Percentiles rank a stretch among this genome's conserved stretches.
Evolutionary conservation across 2,888 invertebrate species (phyloP).

Genomic region (Thereva nobilitata): DNA sequence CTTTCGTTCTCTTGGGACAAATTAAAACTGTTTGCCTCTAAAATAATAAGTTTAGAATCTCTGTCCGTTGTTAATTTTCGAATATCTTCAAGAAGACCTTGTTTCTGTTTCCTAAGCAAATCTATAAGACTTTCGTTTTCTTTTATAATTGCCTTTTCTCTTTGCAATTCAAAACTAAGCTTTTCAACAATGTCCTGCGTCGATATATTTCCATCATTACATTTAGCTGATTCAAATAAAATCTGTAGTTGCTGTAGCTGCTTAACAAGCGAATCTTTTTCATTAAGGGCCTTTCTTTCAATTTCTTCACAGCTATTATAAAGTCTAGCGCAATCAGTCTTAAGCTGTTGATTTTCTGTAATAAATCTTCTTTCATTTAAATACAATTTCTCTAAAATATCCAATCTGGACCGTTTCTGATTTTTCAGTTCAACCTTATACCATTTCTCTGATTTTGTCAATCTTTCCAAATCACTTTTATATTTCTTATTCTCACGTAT

Average conservation of each 20-base stretch:
- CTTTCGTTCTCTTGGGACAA: conserved; percentile 53
- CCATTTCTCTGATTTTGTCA: conserved; percentile 55
- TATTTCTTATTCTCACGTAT: conserved; percentile 50
- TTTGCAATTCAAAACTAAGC: conserved; percentile 48
- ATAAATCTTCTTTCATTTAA: conserved; percentile 54
- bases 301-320: conserved; percentile 49
- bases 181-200: conserved; percentile 16
- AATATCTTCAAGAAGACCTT: conserved; percentile 50
- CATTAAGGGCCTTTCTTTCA: conserved; percentile 46
- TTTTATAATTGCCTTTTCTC: conserved; percentile 47
- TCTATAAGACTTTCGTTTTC: conserved; percentile 53
- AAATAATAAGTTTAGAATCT: conserved; percentile 48
- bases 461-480: conserved; percentile 53
- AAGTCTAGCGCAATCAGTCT: conserved; percentile 50
- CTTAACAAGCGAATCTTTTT: conserved; percentile 39
- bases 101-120: conserved; percentile 54
- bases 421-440: conserved; percentile 53
- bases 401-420: conserved; percentile 52
- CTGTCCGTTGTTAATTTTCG: conserved; percentile 48
- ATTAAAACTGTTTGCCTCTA: conserved; percentile 49
- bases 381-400: conserved; percentile 54
- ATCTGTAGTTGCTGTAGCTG: conserved; percentile 17
- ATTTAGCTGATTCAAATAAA: conserved; percentile 15
- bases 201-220: not conserved
- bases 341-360: conserved; percentile 53